Evolutionary conservation across 2,113 vertebrate species (phyloP), one percentile per base, ranked within the genome.

Genomic region (Hippolais icterina): DNA sequence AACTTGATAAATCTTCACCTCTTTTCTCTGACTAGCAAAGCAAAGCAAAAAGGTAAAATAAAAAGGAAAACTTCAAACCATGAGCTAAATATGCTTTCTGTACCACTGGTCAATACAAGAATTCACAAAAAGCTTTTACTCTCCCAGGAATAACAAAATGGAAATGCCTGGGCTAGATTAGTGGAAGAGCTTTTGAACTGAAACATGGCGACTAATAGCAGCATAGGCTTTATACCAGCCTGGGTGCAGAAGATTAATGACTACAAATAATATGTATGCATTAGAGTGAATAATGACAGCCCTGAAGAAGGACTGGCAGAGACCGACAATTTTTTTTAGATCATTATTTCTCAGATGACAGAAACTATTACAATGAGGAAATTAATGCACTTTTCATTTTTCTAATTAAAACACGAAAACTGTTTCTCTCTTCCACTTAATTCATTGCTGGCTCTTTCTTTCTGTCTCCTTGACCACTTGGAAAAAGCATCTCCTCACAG

Each of bases 291-390:
- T 75, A 95, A 90, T 54, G 80, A 60, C 68, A 90, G 75, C 44
- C 59, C 29, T 33, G 47, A 72, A 89, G 44, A 86, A 35, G 66
- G 54, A 79, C 78, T 83, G 70, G 75, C 78, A 87, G 54, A 85
- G 70, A 88, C 9, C 2, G 0, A 4, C 39, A 22, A 18, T 61
- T 80, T 87, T 91, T 93, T 93, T 87, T 24, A 54, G 49, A 76
- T 52, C 84, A 88, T 91, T 74, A 90, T 84, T 96, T 94, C 80
- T 94, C 86, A 81, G 57, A 90, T 77, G 90, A 90, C 83, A 93
- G 71, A 83, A 89, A 78, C 65, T 78, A 90, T 65, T 70, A 89
- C 66, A 63, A 56, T 10, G 41, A 83, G 57, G 46, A 96, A 93
- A 88, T 68, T 49, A 12, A 57, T 12, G 11, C 42, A 68, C n/a